Evolutionary conservation across 2,888 invertebrate genomes (phyloP).

Genomic region (Papilio demoleus): DNA sequence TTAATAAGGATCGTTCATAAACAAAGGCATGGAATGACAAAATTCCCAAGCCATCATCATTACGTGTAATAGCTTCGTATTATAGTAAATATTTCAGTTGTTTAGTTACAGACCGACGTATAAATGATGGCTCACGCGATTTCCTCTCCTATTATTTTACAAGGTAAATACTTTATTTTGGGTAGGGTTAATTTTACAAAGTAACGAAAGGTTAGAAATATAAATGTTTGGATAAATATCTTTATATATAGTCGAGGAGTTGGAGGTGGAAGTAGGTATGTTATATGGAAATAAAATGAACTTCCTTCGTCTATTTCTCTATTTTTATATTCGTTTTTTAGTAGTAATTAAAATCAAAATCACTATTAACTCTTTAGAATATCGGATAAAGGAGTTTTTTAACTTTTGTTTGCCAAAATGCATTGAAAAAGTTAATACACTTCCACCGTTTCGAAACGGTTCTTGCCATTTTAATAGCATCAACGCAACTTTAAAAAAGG

Average conservation of each 20-base stretch:
- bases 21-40: constrained; percentile 56
- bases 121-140: constrained; percentile 63
- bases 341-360: not conserved
- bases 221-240: not conserved
- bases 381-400: not conserved
- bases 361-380: not conserved
- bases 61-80: constrained; percentile 72
- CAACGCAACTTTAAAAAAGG: constrained; percentile 60
- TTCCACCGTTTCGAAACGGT: constrained; percentile 43
- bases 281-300: too few relatives aligned
- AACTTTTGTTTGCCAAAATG: constrained; percentile 33
- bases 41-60: constrained; percentile 78
- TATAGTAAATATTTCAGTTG: constrained; percentile 76
- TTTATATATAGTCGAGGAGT: not conserved
- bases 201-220: constrained; percentile 23
- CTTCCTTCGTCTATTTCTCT: too few relatives aligned
- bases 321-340: too few relatives aligned
- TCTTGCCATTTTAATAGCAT: constrained; percentile 53
- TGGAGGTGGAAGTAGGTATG: too few relatives aligned
- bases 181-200: constrained; percentile 29
- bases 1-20: constrained; percentile 42
- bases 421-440: constrained; percentile 37
- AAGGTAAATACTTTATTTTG: constrained; percentile 36
- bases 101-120: constrained; percentile 70
- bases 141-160: constrained; percentile 50